Base-by-base conservation (phyloP, 1,140 invertebrate species). In the Hormaphis cornu region DNA sequence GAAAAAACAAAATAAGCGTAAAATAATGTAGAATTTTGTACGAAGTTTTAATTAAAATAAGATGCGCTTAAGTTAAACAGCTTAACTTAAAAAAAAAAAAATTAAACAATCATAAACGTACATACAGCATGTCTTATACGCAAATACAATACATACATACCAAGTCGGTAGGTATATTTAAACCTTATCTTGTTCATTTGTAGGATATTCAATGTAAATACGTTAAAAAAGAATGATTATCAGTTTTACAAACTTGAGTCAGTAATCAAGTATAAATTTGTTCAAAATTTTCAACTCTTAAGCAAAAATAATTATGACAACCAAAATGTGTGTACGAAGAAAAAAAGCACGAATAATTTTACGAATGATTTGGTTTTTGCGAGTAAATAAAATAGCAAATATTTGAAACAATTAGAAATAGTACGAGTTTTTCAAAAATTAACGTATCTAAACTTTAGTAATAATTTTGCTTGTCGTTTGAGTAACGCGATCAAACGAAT, bases 151-250 rank as follows among this genome's bases (percentile, higher is more conserved):
- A 59, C 30, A 46, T 8, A 22, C 24, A 28, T 7, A 22, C 28
- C 44, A 44, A 30, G n/a, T 35, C 1, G 20, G 18, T 22, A n/a
- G 6, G 22, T 5, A 1, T n/a, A n/a, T n/a, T n/a, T n/a, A n/a
- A n/a, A n/a, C 16, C 16, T 22, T 26, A 1, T 30, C 14, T 7
- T 48, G n/a, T 14, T 18, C 28, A 44, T 7, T 30, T 28, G 42
- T 44, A 22, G 8, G 6, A 66, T 66, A 48, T 50, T 66, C 28
- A 66, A 50, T 66, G 24, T 40, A 61, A 44, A 61, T 44, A 12
- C 35, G 22, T 35, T 22, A 35, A 50, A 46, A 48, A 58, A 4
- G n/a, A 35, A 35, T 66, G 28, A 33, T 33, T 50, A 63, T 33
- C 20, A 28, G 4, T 33, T 42, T 14, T 63, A 28, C 48, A 48